phyloP scores from a whole-genome alignment of 2,797 vertebrate genomes.

The Dendrocincla tyrannina region DNA sequence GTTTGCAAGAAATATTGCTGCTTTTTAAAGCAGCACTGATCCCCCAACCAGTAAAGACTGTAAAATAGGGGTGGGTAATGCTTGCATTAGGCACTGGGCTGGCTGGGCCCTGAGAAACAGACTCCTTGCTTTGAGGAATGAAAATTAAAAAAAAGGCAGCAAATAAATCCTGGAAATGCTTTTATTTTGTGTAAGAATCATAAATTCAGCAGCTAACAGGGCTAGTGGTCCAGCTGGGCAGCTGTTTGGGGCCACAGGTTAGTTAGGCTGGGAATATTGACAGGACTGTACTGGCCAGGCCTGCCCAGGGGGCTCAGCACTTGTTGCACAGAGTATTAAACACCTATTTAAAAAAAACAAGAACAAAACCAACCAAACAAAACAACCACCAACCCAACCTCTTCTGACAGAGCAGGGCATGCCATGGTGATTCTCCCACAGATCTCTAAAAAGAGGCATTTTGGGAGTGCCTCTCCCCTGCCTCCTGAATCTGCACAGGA shows the following conservation, averaged over 20 bases:
- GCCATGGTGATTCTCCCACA: neutral
- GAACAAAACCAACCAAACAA: too few relatives aligned
- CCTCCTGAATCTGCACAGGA: neutral
- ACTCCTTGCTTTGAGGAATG: neutral
- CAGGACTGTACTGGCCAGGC: neutral
- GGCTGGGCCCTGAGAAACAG: neutral
- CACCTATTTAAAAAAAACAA: neutral
- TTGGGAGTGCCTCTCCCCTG: neutral
- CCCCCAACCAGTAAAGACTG: neutral
- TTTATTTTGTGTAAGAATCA: conserved; percentile 66
- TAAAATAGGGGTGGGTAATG: neutral
- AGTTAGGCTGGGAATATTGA: conserved; percentile 65
- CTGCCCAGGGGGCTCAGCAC: neutral
- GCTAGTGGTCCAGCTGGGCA: conserved; percentile 55
- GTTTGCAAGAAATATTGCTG: neutral
- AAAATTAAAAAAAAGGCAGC: neutral
- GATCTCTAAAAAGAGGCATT: neutral
- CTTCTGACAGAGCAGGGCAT: neutral
- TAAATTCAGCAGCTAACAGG: conserved; percentile 65
- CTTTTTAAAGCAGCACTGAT: neutral
- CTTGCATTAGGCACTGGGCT: neutral
- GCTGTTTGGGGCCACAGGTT: conserved; percentile 42
- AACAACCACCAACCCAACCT: neutral
- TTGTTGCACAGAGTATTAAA: conserved; percentile 9
- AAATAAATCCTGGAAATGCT: conserved; percentile 49